phyloP scores from a whole-genome alignment of 2,113 vertebrate genomes.

The Ptyas mucosa region DNA sequence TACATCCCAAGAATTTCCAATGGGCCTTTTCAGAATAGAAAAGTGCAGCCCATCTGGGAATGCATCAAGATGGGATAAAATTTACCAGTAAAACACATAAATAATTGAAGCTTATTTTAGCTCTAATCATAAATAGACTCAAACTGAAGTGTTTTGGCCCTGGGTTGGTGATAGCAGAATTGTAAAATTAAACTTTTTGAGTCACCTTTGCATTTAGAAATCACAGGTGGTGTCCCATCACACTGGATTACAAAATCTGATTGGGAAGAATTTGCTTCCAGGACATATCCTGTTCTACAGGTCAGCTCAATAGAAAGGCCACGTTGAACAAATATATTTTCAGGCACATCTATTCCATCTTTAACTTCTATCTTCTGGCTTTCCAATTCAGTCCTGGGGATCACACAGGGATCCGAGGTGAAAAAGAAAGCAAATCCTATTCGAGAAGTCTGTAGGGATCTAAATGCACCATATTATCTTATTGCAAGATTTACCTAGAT shows the following conservation, averaged over 20 bases:
- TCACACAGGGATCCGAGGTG: neutral
- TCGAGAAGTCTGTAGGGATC: neutral
- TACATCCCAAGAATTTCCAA: too few species aligned
- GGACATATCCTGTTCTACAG: neutral
- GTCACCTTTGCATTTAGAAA: constrained; percentile 8
- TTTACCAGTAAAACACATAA: too few species aligned
- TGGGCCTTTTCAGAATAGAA: too few species aligned
- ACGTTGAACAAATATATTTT: neutral
- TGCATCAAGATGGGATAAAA: too few species aligned
- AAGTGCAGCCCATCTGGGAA: too few species aligned
- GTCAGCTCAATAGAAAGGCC: neutral
- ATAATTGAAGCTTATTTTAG: too few species aligned
- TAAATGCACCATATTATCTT: neutral
- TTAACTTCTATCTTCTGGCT: neutral
- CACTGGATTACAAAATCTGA: neutral
- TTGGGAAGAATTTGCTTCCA: neutral
- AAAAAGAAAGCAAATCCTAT: neutral
- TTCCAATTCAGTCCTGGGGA: neutral
- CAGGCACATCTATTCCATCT: neutral
- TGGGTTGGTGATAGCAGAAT: neutral
- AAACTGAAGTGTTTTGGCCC: too few species aligned
- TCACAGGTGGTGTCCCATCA: neutral
- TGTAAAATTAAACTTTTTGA: neutral
- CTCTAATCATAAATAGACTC: too few species aligned
- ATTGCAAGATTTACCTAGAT: neutral